Evolutionary conservation across 2,113 vertebrate species (phyloP).

Genomic region (Anseranas semipalmata): DNA sequence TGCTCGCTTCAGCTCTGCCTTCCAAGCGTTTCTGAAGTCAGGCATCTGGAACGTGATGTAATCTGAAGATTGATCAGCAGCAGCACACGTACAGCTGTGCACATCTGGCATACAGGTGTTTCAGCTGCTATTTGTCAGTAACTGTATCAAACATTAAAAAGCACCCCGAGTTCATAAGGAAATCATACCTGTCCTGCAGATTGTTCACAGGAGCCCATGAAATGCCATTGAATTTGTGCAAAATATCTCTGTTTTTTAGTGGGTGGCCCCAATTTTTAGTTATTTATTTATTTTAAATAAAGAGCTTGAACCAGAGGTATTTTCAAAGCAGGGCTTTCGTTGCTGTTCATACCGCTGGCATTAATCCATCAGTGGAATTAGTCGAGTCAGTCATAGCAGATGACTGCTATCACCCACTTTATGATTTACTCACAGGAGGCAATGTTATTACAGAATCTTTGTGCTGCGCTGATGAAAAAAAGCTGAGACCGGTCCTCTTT

Average conservation of each 20-base stretch:
- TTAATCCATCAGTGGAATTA: not conserved
- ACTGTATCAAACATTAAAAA: not conserved
- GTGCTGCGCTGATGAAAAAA: not conserved
- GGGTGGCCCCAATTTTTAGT: not conserved
- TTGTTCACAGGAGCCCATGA: not conserved
- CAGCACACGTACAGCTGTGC: constrained; percentile 12
- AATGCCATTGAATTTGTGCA: not conserved
- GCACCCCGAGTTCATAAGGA: not conserved
- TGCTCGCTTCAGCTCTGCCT: not conserved
- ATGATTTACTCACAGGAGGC: not conserved
- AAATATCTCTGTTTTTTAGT: not conserved
- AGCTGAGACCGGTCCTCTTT: not conserved
- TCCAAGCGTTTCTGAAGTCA: not conserved
- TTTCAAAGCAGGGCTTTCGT: not conserved
- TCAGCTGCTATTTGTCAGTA: constrained; percentile 7
- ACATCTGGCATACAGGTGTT: constrained; percentile 65
- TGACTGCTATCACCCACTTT: not conserved
- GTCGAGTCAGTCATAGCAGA: not conserved
- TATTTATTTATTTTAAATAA: not conserved
- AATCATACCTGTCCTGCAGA: not conserved
- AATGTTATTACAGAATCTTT: not conserved
- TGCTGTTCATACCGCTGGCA: not conserved
- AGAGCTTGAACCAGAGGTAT: not conserved
- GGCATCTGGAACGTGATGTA: constrained; percentile 30
- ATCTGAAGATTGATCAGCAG: not conserved